phyloP scores from a whole-genome alignment of 1,140 invertebrate species.

The Onthophagus taurus region DNA sequence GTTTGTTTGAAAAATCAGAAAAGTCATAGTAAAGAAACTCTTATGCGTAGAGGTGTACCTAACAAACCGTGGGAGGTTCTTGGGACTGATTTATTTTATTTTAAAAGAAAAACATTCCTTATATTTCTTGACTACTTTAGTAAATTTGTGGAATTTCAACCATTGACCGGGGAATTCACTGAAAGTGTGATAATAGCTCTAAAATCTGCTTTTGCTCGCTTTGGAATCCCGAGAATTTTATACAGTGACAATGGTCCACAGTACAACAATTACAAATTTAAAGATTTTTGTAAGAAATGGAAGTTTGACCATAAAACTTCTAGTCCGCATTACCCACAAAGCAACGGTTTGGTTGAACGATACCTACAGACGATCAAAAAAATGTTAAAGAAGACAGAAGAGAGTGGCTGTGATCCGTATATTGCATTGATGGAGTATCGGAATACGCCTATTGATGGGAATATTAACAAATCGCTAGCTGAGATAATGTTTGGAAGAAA shows the following conservation, averaged over 20 bases:
- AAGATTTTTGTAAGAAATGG: constrained; percentile 35
- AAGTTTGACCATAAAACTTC: constrained; percentile 33
- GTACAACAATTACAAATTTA: constrained; percentile 36
- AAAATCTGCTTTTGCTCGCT: constrained; percentile 2
- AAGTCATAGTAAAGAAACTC: constrained; percentile 20
- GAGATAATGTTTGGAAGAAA: background rate
- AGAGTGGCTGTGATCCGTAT: constrained; percentile 19
- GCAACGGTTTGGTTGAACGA: constrained; percentile 38
- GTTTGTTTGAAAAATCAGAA: constrained; percentile 32
- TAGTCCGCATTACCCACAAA: constrained; percentile 35
- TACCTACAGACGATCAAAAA: constrained; percentile 28
- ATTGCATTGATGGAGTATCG: constrained; percentile 23
- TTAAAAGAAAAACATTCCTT: constrained; percentile 29
- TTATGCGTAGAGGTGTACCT: constrained; percentile 31
- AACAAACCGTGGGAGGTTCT: constrained; percentile 31
- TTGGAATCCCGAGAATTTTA: constrained; percentile 6
- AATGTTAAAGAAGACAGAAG: constrained; percentile 23
- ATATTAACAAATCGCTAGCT: background rate
- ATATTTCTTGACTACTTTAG: constrained; percentile 32
- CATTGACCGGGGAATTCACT: background rate
- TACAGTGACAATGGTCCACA: constrained; percentile 35
- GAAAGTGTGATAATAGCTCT: background rate
- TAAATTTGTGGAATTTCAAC: constrained; percentile 28
- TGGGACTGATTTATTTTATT: constrained; percentile 29
- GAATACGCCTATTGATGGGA: constrained; percentile 20